Base-by-base conservation (phyloP, 1,140 invertebrate species). In the Trichoplusia ni region DNA sequence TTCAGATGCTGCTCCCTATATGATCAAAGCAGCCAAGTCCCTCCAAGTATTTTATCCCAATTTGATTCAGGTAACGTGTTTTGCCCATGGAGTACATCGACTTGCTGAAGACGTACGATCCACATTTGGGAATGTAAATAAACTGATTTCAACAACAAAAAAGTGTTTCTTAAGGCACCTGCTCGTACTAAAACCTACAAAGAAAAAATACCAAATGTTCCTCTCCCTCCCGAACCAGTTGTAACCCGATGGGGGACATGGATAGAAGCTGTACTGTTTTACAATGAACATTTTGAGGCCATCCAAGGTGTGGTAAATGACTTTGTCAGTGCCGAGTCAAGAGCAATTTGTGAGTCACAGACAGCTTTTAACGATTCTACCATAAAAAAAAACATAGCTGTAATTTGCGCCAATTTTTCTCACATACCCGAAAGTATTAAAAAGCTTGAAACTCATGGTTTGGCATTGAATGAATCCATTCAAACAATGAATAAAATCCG, bases 161-260 rank as follows among this genome's bases (percentile, higher is more conserved):
- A 72, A 67, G 35, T 73, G 27, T 62, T 71, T 71, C 47, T 78
- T 19, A 85, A 85, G 61, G 71, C 76, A 58, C 77, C 77, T 47
- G 53, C 64, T 13, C 47, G 87, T 38, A 53, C 77, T 8, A 6
- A 73, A 56, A 38, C 68, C 8, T 90, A 77, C 62, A 82, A 73
- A 62, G 68, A 78, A 63, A 67, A 63, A 47, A 54, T 71, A 19
- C 78, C 82, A 42, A 67, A 78, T 54, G n/a, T 85, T 33, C 49
- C 74, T 18, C 67, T 90, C 33, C 81, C 81, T 46, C 84, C 82
- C 49, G 60, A 85, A 65, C 86, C 81, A 62, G 71, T 85, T 33
- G 14, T 86, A 31, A 89, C 84, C 25, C 67, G 85, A 16, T 90
- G 84, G 84, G 81, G 82, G 60, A 90, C 86, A 11, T 90, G 84